Evolutionary conservation across 2,113 vertebrate genomes (phyloP).

Genomic region (Sula dactylatra): DNA sequence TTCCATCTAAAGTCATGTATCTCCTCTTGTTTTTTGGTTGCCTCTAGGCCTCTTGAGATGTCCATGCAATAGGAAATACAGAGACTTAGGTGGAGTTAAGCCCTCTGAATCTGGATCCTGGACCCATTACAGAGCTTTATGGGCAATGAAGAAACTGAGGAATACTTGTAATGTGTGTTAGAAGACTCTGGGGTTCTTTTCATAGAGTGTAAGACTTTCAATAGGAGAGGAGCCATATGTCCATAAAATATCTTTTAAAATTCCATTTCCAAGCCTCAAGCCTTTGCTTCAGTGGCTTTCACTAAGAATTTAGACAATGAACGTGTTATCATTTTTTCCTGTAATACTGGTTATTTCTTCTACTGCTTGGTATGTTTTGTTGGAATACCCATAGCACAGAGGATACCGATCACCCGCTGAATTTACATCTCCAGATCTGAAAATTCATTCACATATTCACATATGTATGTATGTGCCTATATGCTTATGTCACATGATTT

Average conservation of each 20-base stretch:
- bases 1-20: neutral
- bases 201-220: neutral
- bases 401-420: neutral
- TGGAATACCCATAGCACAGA: neutral
- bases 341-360: neutral
- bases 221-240: neutral
- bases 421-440: neutral
- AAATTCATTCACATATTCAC: neutral
- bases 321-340: neutral
- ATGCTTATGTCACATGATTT: neutral
- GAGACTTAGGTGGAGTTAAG: neutral
- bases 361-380: neutral
- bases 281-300: neutral
- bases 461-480: neutral
- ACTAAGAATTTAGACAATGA: neutral
- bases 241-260: neutral
- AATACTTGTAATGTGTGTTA: neutral
- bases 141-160: neutral
- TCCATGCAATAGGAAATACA: neutral
- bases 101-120: neutral
- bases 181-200: neutral
- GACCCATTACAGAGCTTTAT: neutral
- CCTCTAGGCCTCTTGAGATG: neutral
- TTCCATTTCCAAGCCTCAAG: neutral
- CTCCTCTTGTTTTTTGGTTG: neutral